Percentiles rank a stretch among this genome's conserved stretches.
These are phyloP conservation scores for Chlamydotis undulata DNA, from an alignment of 2,113 vertebrate genomes.

Conservation along the genomic window DNA sequence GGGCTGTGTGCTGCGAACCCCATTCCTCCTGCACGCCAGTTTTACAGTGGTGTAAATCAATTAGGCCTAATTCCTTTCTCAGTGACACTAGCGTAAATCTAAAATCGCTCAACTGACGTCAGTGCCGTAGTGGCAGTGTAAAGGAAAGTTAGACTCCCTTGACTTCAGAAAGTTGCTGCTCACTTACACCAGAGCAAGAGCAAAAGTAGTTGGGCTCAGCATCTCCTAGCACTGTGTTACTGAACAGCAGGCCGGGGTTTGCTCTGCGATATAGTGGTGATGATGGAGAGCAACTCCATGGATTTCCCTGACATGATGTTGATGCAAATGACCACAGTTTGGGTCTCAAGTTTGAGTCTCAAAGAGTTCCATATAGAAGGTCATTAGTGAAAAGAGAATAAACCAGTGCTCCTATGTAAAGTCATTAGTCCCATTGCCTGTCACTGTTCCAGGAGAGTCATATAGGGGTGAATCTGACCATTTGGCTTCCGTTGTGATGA, in stretches of 20 bases:
- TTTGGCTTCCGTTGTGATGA: not conserved
- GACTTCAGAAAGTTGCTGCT: not conserved
- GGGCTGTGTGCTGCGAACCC: not conserved
- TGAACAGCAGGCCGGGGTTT: not conserved
- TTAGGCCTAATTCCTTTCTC: not conserved
- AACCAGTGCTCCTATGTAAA: not conserved
- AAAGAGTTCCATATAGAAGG: not conserved
- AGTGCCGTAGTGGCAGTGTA: fast-evolving
- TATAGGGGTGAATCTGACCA: not conserved
- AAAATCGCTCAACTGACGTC: not conserved
- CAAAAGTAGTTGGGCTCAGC: not conserved
- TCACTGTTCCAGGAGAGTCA: not conserved
- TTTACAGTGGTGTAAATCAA: slow-evolving; percentile 7
- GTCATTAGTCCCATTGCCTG: not conserved
- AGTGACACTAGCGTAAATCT: not conserved
- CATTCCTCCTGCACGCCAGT: not conserved
- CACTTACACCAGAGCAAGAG: not conserved
- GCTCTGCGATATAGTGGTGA: not conserved
- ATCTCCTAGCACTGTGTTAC: not conserved
- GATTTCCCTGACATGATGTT: not conserved
- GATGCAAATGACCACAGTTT: not conserved
- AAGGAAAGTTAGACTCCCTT: not conserved
- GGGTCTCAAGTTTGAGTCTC: not conserved
- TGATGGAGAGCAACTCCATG: not conserved
- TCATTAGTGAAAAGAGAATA: not conserved